Evolutionary conservation across 1,140 invertebrate genomes (phyloP), one percentile per base, ranked within the genome.

Genomic region (Listronotus oregonensis): DNA sequence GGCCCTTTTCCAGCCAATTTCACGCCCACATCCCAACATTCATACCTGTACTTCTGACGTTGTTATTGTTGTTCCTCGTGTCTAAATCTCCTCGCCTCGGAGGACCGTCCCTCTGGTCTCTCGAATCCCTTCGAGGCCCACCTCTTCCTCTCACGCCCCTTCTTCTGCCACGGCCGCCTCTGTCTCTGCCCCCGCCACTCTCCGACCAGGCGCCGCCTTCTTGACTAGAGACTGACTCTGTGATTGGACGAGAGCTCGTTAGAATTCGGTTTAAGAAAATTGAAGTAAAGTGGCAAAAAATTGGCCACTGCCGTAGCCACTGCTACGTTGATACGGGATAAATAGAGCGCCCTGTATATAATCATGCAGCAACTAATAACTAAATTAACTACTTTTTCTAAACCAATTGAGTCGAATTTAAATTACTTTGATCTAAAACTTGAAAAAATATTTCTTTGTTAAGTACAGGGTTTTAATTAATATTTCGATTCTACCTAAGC

Each of bases 171-270:
- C 79, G 73, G 64, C 78, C 75, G 68, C 77, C 70, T 68, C 77
- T 80, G 46, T 76, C 76, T 73, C 42, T 21, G 63, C 78, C 74
- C 63, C 77, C 75, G 68, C 78, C 72, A 69, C 78, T 80, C 47
- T 77, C 78, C 72, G 82, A 81, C 81, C 80, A 83, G 78, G 81
- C 74, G 74, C 80, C 80, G 73, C 82, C 85, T 75, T 83, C 86
- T 80, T 85, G 81, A 75, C 83, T 85, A 73, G 81, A 85, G 74
- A 85, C 80, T 61, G 83, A 85, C 54, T 85, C 84, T 85, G 83
- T 72, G 76, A 15, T 40, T 40, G 9, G 18, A 62, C 32, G 15
- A 54, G 47, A 65, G 77, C 73, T 75, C 73, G 76, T 54, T 57
- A 56, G 66, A 71, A 68, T 27, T 40, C 47, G 44, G 31, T 56